Base-by-base conservation (phyloP, 1,140 invertebrate genomes). In the Ips typographus region DNA sequence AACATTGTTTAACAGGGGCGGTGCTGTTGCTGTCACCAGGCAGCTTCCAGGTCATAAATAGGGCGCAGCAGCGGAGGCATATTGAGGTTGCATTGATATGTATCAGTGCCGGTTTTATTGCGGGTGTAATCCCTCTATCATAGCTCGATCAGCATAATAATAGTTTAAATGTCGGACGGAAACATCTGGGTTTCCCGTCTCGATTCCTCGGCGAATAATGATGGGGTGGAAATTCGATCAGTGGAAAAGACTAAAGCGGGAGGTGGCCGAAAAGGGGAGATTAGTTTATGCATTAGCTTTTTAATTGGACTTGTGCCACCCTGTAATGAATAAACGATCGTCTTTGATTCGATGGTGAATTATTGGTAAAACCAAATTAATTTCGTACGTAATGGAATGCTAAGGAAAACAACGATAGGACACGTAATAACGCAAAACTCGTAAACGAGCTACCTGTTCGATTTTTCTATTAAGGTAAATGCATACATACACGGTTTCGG, bases 81-180 rank as follows among this genome's bases (percentile, higher is more conserved):
- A 77, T 78, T 78, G 77, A 78, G 77, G 77, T 79, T 80, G 77
- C 77, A 79, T 78, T 80, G 78, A 80, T 80, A 80, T 79, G 76
- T 80, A 80, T 79, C 78, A 78, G 74, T 74, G 77, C 76, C 70
- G 74, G 76, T 79, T 80, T 80, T 80, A 80, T 80, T 79, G 78
- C 78, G 73, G 76, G 75, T 79, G 78, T 80, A 80, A 80, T 80
- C 77, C 78, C 71, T 72, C 75, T 79, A 80, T 80, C 78, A 79
- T 76, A 73, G 77, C 77, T 70, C 76, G 75, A 80, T 80, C 78
- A 80, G 77, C 78, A 80, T 80, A 80, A 80, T 80, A 79, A 80
- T 78, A 77, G 78, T 77, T 77, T 74, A 74, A 77, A 78, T 73
- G 77, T 72, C 67, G 64, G 72, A 72, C 65, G 62, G 69, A 57